These are phyloP conservation scores for Rotaria macrura DNA, from an alignment of 2,888 invertebrate genomes.

Conservation along the genomic window DNA sequence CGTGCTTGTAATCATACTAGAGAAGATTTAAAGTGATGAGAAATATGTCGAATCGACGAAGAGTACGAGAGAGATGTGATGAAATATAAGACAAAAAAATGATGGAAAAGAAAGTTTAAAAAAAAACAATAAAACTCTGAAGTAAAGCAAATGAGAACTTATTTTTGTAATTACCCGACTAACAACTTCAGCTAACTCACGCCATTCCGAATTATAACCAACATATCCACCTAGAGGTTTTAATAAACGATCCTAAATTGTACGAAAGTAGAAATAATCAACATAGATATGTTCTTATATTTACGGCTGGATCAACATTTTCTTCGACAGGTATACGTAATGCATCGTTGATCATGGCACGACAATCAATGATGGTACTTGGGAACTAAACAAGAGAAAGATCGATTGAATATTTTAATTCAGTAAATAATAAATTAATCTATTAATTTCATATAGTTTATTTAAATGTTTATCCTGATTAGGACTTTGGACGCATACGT, in stretches of 20 bases:
- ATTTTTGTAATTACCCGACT: slow-evolving; percentile 40
- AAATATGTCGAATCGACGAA: background rate
- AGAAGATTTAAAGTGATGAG: background rate
- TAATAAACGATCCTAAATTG: slow-evolving; percentile 40
- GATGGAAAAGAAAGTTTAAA: background rate
- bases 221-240: slow-evolving; percentile 49
- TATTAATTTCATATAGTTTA: too few species aligned
- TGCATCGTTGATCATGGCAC: slow-evolving; percentile 48
- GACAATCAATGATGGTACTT: slow-evolving; percentile 45
- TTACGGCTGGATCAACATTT: slow-evolving; percentile 26
- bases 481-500: too few species aligned
- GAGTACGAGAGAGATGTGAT: slow-evolving; percentile 8
- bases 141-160: background rate
- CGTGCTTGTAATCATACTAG: background rate
- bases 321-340: slow-evolving; percentile 46
- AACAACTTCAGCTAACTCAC: slow-evolving; percentile 49
- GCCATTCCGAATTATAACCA: slow-evolving; percentile 49
- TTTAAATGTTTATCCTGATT: too few species aligned
- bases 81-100: background rate
- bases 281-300: background rate
- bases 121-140: background rate
- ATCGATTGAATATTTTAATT: too few species aligned
- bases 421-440: too few species aligned
- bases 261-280: background rate
- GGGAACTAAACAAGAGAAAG: background rate